Evolutionary conservation across 2,888 invertebrate species (phyloP).

Genomic region (Gerris lacustris): DNA sequence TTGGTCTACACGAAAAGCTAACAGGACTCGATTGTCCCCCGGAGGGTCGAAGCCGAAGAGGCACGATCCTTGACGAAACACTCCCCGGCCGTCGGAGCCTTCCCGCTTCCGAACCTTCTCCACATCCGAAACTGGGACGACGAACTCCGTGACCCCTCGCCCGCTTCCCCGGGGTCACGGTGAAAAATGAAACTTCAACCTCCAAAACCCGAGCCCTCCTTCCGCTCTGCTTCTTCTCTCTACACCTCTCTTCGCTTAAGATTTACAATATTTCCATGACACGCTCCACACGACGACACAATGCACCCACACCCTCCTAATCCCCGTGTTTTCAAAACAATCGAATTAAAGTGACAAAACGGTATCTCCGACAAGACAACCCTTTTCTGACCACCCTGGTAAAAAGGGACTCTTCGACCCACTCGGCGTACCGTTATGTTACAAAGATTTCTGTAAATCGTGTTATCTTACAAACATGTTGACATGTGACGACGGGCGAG

Average conservation of each 20-base stretch:
- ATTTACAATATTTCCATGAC: no score
- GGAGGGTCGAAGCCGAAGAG: not conserved
- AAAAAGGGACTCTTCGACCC: no score
- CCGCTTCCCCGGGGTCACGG: not conserved
- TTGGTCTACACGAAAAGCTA: not conserved
- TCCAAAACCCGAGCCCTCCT: not conserved
- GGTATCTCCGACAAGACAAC: no score
- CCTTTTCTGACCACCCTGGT: no score
- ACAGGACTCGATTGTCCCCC: constrained; percentile 5
- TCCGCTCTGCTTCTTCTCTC: not conserved
- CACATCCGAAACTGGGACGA: not conserved
- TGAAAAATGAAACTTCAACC: constrained; percentile 1
- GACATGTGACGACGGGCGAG: no score
- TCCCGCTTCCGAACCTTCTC: not conserved
- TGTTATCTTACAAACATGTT: no score
- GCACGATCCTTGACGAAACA: not conserved
- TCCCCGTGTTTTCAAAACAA: no score
- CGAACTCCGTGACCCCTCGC: not conserved
- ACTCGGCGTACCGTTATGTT: no score
- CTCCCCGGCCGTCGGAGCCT: not conserved
- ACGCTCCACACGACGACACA: no score
- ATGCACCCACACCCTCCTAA: no score
- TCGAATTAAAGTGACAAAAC: no score
- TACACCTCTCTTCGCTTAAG: not conserved
- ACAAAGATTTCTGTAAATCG: no score